Evolutionary conservation across 2,888 invertebrate genomes (phyloP), one percentile per base, ranked within the genome.

Genomic region (Cryptus armator): DNA sequence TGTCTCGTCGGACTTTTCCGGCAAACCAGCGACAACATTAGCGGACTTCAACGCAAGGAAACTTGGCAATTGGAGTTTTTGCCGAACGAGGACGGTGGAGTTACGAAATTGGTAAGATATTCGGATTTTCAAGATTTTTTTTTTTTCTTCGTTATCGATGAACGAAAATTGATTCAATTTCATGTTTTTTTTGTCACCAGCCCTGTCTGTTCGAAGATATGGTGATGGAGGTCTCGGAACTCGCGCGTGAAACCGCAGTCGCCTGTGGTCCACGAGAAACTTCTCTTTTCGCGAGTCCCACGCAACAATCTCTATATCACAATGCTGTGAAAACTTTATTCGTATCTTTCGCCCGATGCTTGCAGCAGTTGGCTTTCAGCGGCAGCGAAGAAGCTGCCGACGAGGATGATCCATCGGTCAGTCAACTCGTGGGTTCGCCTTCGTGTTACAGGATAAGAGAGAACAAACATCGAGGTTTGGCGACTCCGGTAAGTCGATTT

Each of bases 21-120:
- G 90, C 97, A 98, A 90, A 97, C 98, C 0, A 96, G 97, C 19
- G 96, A 97, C 86, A 97, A 97, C 87, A 96, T 98, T 46, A 96
- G 96, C 89, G 95, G 95, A 44, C 94, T 98, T 29, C 95, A 95
- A 29, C 96, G 96, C 46, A 95, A 95, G 87, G 99, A 99, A 94
- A 97, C 96, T 0, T 99, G 99, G 99, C 96, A 96, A 90, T 96
- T 98, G 85, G 97, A 97, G 87, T 97, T 97, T 91, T 96, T 96
- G 90, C 83, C 86, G 1, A 97, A 97, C 88, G 97, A 97, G 90
- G 97, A 97, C 91, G 98, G 98, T 2, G 98, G 98, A 16, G 97
- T 98, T 12, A 98, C 98, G 0, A 95, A 96, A 90, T 94, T 98
- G 93, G 97, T 97, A 93, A 62, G 32, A 62, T 1, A 62, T 29